These are phyloP conservation scores for Procambarus virginalis DNA, from an alignment of 1,140 invertebrate genomes.

Conservation along the genomic window DNA sequence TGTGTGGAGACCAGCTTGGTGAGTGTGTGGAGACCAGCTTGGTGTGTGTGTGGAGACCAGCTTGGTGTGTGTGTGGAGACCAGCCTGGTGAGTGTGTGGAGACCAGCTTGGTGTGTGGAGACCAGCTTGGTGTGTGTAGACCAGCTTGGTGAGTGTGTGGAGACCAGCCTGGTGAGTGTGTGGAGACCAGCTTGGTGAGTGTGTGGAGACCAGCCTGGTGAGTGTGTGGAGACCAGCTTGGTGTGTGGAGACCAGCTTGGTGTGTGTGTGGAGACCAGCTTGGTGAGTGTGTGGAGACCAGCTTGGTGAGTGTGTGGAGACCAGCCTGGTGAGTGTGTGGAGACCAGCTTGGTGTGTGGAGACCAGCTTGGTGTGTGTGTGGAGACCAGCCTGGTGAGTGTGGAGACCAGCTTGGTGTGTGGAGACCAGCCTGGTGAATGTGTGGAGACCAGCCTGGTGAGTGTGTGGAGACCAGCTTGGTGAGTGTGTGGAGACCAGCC, in stretches of 20 bases:
- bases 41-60: neutral
- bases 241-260: slow-evolving; percentile 48
- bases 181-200: neutral
- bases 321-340: neutral
- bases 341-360: neutral
- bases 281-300: neutral
- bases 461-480: neutral
- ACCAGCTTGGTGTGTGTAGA: neutral
- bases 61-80: neutral
- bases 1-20: neutral
- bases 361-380: neutral
- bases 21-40: neutral
- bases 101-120: neutral
- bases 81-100: neutral
- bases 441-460: neutral
- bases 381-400: neutral
- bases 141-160: neutral
- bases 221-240: neutral
- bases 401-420: neutral
- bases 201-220: neutral
- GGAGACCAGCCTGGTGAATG: slow-evolving; percentile 1
- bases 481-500: neutral
- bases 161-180: neutral
- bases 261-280: neutral
- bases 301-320: neutral